A percentile compares a stretch with the other conserved stretches of the same genome.
These are phyloP conservation scores for Zelostemma sp. DNA, from an alignment of 1,140 invertebrate genomes.

Conservation along the genomic window DNA sequence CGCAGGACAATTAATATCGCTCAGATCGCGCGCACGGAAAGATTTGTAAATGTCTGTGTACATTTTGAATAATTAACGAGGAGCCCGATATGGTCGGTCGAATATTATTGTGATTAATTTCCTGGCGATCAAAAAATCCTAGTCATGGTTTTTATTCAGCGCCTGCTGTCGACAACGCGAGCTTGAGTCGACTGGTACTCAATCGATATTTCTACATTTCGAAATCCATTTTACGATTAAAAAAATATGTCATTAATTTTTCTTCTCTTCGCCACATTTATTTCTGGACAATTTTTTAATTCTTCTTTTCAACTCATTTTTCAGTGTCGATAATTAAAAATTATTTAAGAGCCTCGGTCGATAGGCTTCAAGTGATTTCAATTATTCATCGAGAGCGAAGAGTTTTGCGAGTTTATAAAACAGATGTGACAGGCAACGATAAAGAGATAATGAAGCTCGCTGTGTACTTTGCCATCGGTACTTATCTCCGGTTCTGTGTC, in stretches of 20 bases:
- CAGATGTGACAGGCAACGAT: constrained; percentile 36
- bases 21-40: constrained; percentile 7
- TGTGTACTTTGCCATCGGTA: constrained; percentile 33
- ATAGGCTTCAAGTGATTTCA: constrained; percentile 5
- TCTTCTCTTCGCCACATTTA: too few species aligned
- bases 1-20: constrained; percentile 33
- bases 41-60: constrained; percentile 21
- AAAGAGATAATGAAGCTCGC: constrained; percentile 36
- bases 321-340: too few species aligned
- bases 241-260: too few species aligned
- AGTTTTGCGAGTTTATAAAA: constrained; percentile 18
- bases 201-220: too few species aligned
- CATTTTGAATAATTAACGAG: constrained; percentile 41
- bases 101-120: constrained; percentile 66
- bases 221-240: too few species aligned
- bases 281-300: too few species aligned
- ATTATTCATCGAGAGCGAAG: background rate
- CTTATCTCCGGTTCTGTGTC: constrained; percentile 15
- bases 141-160: constrained; percentile 67
- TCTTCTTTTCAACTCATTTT: background rate
- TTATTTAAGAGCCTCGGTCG: too few species aligned
- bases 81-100: constrained; percentile 28
- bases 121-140: constrained; percentile 61
- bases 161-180: constrained; percentile 28
- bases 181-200: constrained; percentile 22